Evolutionary conservation across 2,888 invertebrate genomes (phyloP).

Genomic region (Phaonia tiefii): DNA sequence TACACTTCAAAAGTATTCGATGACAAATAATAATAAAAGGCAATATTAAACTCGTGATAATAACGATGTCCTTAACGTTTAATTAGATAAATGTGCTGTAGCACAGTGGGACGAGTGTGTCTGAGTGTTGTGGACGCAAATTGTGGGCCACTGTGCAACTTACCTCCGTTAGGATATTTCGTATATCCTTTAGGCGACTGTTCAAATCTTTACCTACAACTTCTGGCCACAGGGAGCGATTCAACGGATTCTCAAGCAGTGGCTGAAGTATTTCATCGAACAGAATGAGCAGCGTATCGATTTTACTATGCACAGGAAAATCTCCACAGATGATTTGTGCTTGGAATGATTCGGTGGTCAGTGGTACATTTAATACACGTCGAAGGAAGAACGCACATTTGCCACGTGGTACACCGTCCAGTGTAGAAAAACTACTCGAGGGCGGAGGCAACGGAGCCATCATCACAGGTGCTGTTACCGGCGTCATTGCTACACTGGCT

Average conservation of each 20-base stretch:
- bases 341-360: slow-evolving; percentile 78
- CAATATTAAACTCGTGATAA: not conserved
- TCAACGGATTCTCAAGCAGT: slow-evolving; percentile 85
- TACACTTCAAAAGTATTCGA: not conserved
- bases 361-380: slow-evolving; percentile 66
- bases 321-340: slow-evolving; percentile 86
- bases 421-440: slow-evolving; percentile 77
- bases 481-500: slow-evolving; percentile 70
- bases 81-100: not conserved
- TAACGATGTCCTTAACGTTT: not conserved
- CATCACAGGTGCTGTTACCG: slow-evolving; percentile 70
- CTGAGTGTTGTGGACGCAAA: not conserved
- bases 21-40: slow-evolving; percentile 3
- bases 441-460: slow-evolving; percentile 75
- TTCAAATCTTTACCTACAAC: slow-evolving; percentile 87
- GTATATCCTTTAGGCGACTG: slow-evolving; percentile 85
- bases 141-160: slow-evolving; percentile 53
- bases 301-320: slow-evolving; percentile 85
- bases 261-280: slow-evolving; percentile 89
- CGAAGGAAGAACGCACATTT: slow-evolving; percentile 83
- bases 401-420: slow-evolving; percentile 78
- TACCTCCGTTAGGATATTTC: slow-evolving; percentile 77
- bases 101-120: not conserved
- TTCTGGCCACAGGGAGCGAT: slow-evolving; percentile 87
- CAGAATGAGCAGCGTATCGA: slow-evolving; percentile 86